Evolutionary conservation across 2,888 invertebrate species (phyloP), one percentile per base, ranked within the genome.

Genomic region (Agriopis aurantiaria): DNA sequence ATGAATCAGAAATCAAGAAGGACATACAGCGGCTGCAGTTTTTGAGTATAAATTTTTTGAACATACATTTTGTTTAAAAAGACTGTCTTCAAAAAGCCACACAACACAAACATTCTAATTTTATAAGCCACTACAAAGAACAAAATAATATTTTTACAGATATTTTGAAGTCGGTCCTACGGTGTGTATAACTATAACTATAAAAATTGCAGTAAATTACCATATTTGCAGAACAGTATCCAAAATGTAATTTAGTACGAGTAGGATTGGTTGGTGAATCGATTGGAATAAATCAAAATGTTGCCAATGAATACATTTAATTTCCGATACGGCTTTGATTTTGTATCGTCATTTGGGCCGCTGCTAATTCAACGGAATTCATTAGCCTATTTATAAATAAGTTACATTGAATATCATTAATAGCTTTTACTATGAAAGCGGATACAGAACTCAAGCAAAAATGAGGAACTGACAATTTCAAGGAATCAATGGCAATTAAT

Each of bases 231-330:
- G 46, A 49, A 58, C 33, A 45, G 51, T 33, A 74, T 66, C 68
- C 64, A 62, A 70, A 73, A 73, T n/a, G 48, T 66, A 59, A 58
- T 69, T 69, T 68, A 71, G 78, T 78, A 59, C 68, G 75, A 74
- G 78, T 76, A 63, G 69, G 76, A 74, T 79, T 75, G 76, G 52
- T 81, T 82, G 80, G 80, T 76, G 76, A 76, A 74, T 70, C 77
- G 74, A 78, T 75, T 67, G 75, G 78, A 79, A 85, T 86, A 87
- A 87, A 88, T 88, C 88, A 88, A 85, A 87, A 84, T 75, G 85
- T 81, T 81, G 72, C 78, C 85, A 82, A 81, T 86, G 85, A 85
- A 87, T 86, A 85, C 85, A 87, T 88, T 89, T 88, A 85, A 88
- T 88, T 87, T 88, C 86, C 86, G 87, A 82, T 76, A 78, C 76